Evolutionary conservation across 2,797 vertebrate genomes (phyloP), one percentile per base, ranked within the genome.

Genomic region (Menidia menidia): DNA sequence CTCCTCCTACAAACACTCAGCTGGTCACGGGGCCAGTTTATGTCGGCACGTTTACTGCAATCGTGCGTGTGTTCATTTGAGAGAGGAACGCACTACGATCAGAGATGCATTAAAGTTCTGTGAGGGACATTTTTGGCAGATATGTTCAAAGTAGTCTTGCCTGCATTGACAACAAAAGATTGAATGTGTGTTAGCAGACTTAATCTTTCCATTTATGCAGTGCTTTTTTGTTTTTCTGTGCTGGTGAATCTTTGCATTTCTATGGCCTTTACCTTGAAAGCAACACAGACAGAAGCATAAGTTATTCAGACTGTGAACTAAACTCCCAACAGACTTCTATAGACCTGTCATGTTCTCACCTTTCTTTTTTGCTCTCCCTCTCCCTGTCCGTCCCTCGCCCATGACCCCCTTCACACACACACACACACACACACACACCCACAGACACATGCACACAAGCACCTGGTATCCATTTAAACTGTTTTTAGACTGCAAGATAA

Each of bases 401-500:
- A 67, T 79, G 87, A 86, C 85, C 89, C 64, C 62, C 41, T 78
- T 73, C 61, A 78, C 75, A 78, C 76, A 81, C 57, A 82, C 69
- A 87, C 76, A 86, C 79, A 68, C 82, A 79, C 67, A 87, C 68
- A 87, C 77, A 70, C 83, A 83, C 16, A 39, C 35, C 5, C 35
- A 7, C 35, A 39, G 4, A 39, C 35, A 39, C 35, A 39, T 59
- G 76, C 75, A 78, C 76, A 81, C 35, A 39, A 39, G 61, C 93
- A 93, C 90, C 93, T 93, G 92, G 90, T 78, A 88, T 89, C 84
- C 83, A 91, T 94, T 92, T 87, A 78, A 87, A 90, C 84, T 91
- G 84, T 90, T 91, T 90, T 90, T 86, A 84, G 86, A 82, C 81
- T 60, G 60, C 59, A 52, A 80, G 85, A 87, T 92, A 93, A 93